Base-by-base conservation (phyloP, 2,797 vertebrate genomes). In the Megalops cyprinoides region DNA sequence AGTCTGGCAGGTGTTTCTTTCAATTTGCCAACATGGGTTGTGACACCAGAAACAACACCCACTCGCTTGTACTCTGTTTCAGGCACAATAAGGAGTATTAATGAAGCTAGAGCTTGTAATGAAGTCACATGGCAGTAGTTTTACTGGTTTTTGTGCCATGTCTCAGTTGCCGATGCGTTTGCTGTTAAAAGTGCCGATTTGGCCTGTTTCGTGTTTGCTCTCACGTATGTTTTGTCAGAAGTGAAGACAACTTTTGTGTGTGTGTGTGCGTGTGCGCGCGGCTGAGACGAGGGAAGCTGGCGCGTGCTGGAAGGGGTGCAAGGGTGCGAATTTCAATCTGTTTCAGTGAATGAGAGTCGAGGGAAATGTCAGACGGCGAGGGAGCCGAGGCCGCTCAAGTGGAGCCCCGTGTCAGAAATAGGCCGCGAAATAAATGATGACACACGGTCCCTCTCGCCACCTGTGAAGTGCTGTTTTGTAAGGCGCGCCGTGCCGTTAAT, bases 401-500 rank as follows among this genome's bases (percentile, higher is more conserved):
- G 12, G 44, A 31, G 15, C 15, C 15, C 23, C 18, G 79, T 85
- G 79, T 20, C 12, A 79, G 49, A 78, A 46, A 12, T n/a, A 8
- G 44, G 25, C 20, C 34, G 65, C 14, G 28, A 42, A 23, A 18
- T 49, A 79, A 77, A 51, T 75, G 80, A 23, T 55, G 23, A 60
- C 56, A 15, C 14, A n/a, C 39, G 8, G 73, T 56, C 67, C 75
- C 85, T 84, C 48, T 18, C 37, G 7, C 34, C 31, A 42, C 31
- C 65, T 34, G 31, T 74, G 28, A 79, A 79, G 77, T 42, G 78
- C 49, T 71, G 79, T 85, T 84, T 81, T 53, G 48, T 77, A 74
- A 82, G 78, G 74, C 65, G 82, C 55, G 74, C 75, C 71, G 80
- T 42, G 1, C 42, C 39, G 77, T 79, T 89, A 89, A 89, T 84